phyloP scores from a whole-genome alignment of 2,113 vertebrate species.

The Alaudala cheleensis region DNA sequence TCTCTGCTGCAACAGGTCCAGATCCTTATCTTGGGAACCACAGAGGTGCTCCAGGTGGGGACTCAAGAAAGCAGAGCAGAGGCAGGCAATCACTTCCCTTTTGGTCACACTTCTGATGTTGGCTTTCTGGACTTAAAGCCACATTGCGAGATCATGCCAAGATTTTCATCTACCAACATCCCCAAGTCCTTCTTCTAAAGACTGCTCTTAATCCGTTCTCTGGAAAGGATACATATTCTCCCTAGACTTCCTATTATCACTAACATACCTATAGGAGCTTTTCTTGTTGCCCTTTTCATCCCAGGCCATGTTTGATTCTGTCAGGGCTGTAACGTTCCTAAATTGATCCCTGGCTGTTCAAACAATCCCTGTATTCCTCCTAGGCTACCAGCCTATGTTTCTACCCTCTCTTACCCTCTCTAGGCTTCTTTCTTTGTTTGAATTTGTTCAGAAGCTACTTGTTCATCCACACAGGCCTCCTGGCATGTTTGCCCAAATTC shows the following conservation, averaged over 20 bases:
- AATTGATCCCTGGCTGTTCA: not conserved
- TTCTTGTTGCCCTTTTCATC: not conserved
- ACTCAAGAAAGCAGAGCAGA: not conserved
- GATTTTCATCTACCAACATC: not conserved
- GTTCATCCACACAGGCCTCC: not conserved
- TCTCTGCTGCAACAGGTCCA: not conserved
- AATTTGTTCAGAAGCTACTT: not conserved
- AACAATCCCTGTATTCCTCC: not conserved
- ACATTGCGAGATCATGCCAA: not conserved
- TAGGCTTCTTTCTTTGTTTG: not conserved
- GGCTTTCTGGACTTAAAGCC: not conserved
- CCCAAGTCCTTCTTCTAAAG: not conserved
- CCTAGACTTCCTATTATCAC: not conserved
- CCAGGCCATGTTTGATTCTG: not conserved
- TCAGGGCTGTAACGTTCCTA: not conserved
- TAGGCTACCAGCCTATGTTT: not conserved
- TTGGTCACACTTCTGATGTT: not conserved
- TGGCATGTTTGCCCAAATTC: not conserved
- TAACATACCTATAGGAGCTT: fast-evolving
- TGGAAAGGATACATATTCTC: not conserved
- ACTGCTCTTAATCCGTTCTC: not conserved
- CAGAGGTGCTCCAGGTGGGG: not conserved
- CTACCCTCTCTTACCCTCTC: not conserved
- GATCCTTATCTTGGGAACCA: not conserved
- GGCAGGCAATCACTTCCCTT: not conserved